phyloP scores from a whole-genome alignment of 2,797 vertebrate genomes.

The Xenentodon cancila region DNA sequence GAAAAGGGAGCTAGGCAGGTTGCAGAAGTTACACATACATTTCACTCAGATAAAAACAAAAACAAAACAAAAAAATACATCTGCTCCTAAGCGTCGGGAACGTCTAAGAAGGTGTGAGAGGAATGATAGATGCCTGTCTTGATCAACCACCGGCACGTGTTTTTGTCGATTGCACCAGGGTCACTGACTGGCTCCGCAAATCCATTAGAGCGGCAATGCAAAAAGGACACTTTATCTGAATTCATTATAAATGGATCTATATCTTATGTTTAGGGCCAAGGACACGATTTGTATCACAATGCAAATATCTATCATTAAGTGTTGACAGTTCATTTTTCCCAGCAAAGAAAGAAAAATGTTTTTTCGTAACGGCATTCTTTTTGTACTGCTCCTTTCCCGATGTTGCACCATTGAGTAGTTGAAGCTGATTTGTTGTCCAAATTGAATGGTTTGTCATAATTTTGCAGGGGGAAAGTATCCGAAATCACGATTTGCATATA shows the following conservation, averaged over 20 bases:
- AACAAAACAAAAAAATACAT: constrained; percentile 52
- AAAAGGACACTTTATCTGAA: constrained; percentile 86
- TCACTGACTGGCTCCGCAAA: constrained; percentile 79
- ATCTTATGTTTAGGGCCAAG: constrained; percentile 87
- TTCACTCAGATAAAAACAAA: constrained; percentile 36
- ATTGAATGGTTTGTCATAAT: constrained; percentile 77
- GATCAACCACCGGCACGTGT: constrained; percentile 71
- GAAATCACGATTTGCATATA: constrained; percentile 74
- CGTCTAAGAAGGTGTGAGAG: constrained; percentile 75
- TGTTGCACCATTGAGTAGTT: constrained; percentile 59
- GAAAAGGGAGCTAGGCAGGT: constrained; percentile 65
- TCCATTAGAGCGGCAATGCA: constrained; percentile 83
- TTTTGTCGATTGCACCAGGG: constrained; percentile 82
- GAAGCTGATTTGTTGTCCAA: constrained; percentile 80
- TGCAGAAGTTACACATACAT: constrained; percentile 75
- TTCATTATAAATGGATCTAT: constrained; percentile 88
- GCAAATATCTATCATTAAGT: constrained; percentile 90
- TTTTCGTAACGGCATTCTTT: constrained; percentile 55
- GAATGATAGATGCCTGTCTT: constrained; percentile 81
- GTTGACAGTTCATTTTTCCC: constrained; percentile 87
- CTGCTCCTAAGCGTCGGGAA: constrained; percentile 61
- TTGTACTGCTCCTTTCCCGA: constrained; percentile 52
- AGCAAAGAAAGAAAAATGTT: constrained; percentile 86
- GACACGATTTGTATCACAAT: constrained; percentile 88
- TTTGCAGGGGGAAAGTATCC: constrained; percentile 62